Base-by-base conservation (phyloP, 1,140 invertebrate species). In the Agraylea sexmaculata region DNA sequence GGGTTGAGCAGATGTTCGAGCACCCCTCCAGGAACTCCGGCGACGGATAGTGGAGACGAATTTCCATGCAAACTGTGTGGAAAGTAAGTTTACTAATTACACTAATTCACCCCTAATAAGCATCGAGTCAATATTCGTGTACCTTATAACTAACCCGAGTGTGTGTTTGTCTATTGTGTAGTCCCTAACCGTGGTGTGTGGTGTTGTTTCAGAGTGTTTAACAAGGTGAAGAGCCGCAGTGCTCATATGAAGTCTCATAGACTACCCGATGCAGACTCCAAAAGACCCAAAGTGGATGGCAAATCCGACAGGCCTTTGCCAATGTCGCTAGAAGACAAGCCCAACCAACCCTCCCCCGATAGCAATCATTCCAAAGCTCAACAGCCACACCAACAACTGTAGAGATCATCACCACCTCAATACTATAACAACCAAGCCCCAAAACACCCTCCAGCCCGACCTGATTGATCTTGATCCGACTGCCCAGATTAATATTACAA, bases 161-260 rank as follows among this genome's bases (percentile, higher is more conserved):
- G 27, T 16, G 16, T 40, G 11, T 16, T 40, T 11, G 21, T 13
- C n/a, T 15, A 35, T 35, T 32, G n/a, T n/a, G n/a, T n/a, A n/a
- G n/a, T n/a, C n/a, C n/a, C n/a, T n/a, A n/a, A n/a, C n/a, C n/a
- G n/a, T n/a, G n/a, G 18, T 12, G 12, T 35, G 12, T 38, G 36
- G 23, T 64, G 69, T 57, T 68, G 61, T 80, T 74, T 51, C 75
- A 94, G 90, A 75, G 80, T 93, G 65, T 96, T 95, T 76, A 81
- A 80, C 68, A 95, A 95, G 78, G 87, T 95, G 53, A 94, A 94
- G 75, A 94, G 89, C 74, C 79, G 91, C 67, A 94, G 88, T 73
- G 90, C 91, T 39, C 91, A 96, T 69, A 96, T 95, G 91, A 95
- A 95, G 71, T 92, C 88, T 45, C 91, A 96, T 70, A 77, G 84